Evolutionary conservation across 2,888 invertebrate genomes (phyloP), one percentile per base, ranked within the genome.

Genomic region (Serripes groenlandicus): DNA sequence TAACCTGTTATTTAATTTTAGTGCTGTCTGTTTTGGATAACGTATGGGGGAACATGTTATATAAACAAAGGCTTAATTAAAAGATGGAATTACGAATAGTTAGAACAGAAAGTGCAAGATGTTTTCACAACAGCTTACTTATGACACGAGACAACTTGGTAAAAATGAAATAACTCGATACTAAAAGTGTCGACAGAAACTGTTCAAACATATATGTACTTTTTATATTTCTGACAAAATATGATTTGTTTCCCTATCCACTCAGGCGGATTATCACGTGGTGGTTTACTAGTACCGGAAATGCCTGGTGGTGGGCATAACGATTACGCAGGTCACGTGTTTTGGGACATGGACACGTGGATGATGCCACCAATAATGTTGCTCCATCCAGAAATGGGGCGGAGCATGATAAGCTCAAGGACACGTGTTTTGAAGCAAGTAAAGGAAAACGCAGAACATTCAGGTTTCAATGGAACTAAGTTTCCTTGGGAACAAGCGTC

Each of bases 321-420:
- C 66, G 91, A 92, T 81, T 92, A 93, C 76, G 83, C 88, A 66
- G 93, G 93, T 72, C 93, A 94, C 81, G 91, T 93, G 77, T 93
- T 93, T 78, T 93, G 93, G 92, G 93, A 93, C 72, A 92, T 92
- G 88, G 94, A 94, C 83, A 92, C 92, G 56, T 94, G 92, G 92
- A 90, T 93, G 83, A 91, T 86, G 76, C 93, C 93, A 28, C 88
- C 92, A 34, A 82, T 93, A 7, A 89, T 93, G 75, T 69, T 91
- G 52, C 86, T 93, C 26, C 90, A 91, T 78, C 88, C 92, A 0
- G 86, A 90, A 15, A 81, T 91, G 54, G 91, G 89, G 15, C 79
- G 76, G 34, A 56, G 87, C 9, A 84, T 93, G 77, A 78, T 94
- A n/a, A 62, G 85, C 30, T 86, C 91, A 5, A 81, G 94, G 23